Conservation (phyloP, 1,140 invertebrate species). For the Aphelinus certus region DNA sequence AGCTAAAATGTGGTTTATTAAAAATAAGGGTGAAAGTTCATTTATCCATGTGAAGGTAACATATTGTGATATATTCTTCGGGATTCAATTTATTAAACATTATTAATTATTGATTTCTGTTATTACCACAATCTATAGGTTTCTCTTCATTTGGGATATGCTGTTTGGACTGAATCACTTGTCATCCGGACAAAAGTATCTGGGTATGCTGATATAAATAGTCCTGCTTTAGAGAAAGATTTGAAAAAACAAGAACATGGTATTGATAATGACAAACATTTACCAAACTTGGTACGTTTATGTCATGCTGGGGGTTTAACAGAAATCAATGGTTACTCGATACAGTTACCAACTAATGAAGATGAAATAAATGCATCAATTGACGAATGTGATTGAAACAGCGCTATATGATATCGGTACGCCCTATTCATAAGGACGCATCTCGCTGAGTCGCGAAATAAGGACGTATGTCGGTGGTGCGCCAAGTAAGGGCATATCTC, state of each 20-base stretch:
- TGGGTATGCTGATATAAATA: constrained; percentile 47
- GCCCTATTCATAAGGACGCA: no score
- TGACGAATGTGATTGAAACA: constrained; percentile 12
- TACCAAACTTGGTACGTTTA: constrained; percentile 45
- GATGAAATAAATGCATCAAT: not conserved
- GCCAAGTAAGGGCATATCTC: no score
- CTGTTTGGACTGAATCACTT: constrained; percentile 58
- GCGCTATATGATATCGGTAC: no score
- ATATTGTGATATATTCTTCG: constrained; percentile 17
- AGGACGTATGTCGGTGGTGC: no score
- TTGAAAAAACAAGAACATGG: constrained; percentile 49
- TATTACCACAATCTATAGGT: constrained; percentile 43
- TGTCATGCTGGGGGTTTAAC: constrained; percentile 41
- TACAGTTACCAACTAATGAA: not conserved
- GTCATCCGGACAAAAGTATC: constrained; percentile 51
- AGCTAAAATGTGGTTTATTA: constrained; percentile 50
- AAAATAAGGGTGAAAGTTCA: constrained; percentile 43
- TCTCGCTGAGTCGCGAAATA: no score
- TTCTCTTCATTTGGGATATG: constrained; percentile 54
- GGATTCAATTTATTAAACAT: constrained; percentile 1
- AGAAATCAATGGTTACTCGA: constrained; percentile 34
- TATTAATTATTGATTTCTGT: constrained; percentile 22
- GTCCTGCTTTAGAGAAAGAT: constrained; percentile 46
- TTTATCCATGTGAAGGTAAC: constrained; percentile 54
- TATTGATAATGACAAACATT: constrained; percentile 49